Percentiles rank a stretch among this genome's conserved stretches.
phyloP scores from a whole-genome alignment of 2,888 invertebrate species.

The Galeruca laticollis region DNA sequence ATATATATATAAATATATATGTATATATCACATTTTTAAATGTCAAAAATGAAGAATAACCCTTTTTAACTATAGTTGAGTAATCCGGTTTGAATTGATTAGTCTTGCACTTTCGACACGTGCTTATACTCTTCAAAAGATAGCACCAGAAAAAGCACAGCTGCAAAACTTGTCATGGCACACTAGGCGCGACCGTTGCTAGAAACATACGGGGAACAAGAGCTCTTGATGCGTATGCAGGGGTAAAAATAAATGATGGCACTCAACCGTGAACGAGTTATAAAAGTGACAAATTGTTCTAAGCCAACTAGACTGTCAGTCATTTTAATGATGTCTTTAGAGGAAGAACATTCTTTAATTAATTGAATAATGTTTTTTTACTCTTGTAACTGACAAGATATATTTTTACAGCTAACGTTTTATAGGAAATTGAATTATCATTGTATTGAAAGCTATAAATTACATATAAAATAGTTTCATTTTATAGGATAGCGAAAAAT shows the following conservation, averaged over 20 bases:
- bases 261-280: slow-evolving; percentile 16
- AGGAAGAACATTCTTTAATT: not conserved
- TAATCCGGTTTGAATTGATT: not conserved
- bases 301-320: slow-evolving; percentile 10
- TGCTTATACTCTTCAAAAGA: slow-evolving; percentile 9
- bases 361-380: not conserved
- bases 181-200: slow-evolving; percentile 14
- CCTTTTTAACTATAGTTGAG: not conserved
- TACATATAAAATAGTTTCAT: not conserved
- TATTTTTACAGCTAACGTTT: not conserved
- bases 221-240: slow-evolving; percentile 5
- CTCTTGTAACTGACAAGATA: not conserved
- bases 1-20: too few species aligned
- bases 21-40: too few species aligned
- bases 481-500: not conserved
- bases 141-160: not conserved
- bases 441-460: not conserved
- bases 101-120: not conserved
- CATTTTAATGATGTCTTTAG: not conserved
- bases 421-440: too few species aligned
- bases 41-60: too few species aligned
- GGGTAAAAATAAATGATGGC: slow-evolving; percentile 13
- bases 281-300: slow-evolving; percentile 3
- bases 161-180: slow-evolving; percentile 5
- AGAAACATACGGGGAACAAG: slow-evolving; percentile 8